A percentile compares a stretch with the other conserved stretches of the same genome.
phyloP scores from a whole-genome alignment of 2,888 invertebrate species.

The Patella ulyssiponensis region DNA sequence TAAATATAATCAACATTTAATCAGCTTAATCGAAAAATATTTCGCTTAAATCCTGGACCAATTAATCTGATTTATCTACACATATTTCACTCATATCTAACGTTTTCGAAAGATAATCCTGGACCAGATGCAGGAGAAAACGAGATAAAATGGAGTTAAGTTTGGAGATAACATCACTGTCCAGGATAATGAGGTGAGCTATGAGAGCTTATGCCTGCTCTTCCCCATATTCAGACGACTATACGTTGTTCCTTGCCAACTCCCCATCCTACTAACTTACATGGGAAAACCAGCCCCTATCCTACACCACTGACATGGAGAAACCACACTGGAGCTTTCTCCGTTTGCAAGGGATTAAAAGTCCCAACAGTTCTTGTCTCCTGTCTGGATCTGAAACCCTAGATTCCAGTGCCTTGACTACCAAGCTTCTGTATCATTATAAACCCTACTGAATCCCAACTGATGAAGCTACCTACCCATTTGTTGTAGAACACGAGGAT shows the following conservation, averaged over 20 bases:
- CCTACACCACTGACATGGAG: no score
- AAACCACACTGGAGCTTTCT: no score
- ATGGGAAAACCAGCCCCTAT: no score
- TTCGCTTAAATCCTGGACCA: constrained; percentile 7
- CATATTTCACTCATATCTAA: not conserved
- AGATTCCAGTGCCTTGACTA: no score
- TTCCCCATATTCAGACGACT: no score
- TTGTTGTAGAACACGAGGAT: constrained; percentile 96
- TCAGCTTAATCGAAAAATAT: not conserved
- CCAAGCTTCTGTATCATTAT: no score
- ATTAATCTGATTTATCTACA: not conserved
- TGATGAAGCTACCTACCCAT: constrained; percentile 76
- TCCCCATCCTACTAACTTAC: no score
- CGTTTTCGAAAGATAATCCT: not conserved
- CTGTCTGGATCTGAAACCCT: no score
- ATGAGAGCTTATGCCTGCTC: not conserved
- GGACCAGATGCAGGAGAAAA: not conserved
- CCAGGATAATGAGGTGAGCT: not conserved
- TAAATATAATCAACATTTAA: constrained; percentile 26
- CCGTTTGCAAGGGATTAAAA: no score
- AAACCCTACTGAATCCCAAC: no score
- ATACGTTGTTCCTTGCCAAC: no score
- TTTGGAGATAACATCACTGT: not conserved
- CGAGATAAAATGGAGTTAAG: not conserved
- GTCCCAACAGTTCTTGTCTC: no score